These are phyloP conservation scores for Pristionchus pacificus DNA, from an alignment of 1,140 invertebrate species.

Conservation along the genomic window DNA sequence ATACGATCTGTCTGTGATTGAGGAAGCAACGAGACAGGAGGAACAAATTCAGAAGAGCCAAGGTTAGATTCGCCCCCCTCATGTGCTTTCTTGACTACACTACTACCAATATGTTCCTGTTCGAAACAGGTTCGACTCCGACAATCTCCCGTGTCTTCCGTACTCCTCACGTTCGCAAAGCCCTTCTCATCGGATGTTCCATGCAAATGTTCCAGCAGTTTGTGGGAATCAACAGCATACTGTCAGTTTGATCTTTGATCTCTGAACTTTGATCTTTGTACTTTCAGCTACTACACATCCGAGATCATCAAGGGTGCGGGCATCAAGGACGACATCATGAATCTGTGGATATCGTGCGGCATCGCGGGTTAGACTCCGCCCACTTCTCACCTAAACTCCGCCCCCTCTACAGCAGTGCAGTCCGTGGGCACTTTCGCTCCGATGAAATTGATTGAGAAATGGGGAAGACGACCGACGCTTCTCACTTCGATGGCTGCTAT, in stretches of 20 bases:
- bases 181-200: slow-evolving; percentile 64
- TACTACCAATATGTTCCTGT: too few species aligned
- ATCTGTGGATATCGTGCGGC: slow-evolving; percentile 66
- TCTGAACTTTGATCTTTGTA: neutral
- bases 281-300: slow-evolving; percentile 65
- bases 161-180: slow-evolving; percentile 60
- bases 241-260: neutral
- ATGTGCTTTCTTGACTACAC: too few species aligned
- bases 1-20: slow-evolving; percentile 50
- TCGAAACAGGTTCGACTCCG: neutral
- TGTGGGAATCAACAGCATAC: slow-evolving; percentile 66
- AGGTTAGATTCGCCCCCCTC: slow-evolving; percentile 6
- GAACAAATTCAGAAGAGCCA: slow-evolving; percentile 23
- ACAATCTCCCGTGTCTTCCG: slow-evolving; percentile 39
- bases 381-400: neutral
- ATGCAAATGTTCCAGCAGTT: slow-evolving; percentile 66
- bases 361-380: slow-evolving; percentile 50
- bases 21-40: slow-evolving; percentile 40
- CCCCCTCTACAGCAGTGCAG: slow-evolving; percentile 59
- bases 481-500: slow-evolving; percentile 62
- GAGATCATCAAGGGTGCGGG: slow-evolving; percentile 68
- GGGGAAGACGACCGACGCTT: slow-evolving; percentile 64
- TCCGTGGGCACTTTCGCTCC: slow-evolving; percentile 66
- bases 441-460: slow-evolving; percentile 65
- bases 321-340: slow-evolving; percentile 61